Base-by-base conservation (phyloP, 1,140 invertebrate genomes). In the Drosophila pseudoananassae region DNA sequence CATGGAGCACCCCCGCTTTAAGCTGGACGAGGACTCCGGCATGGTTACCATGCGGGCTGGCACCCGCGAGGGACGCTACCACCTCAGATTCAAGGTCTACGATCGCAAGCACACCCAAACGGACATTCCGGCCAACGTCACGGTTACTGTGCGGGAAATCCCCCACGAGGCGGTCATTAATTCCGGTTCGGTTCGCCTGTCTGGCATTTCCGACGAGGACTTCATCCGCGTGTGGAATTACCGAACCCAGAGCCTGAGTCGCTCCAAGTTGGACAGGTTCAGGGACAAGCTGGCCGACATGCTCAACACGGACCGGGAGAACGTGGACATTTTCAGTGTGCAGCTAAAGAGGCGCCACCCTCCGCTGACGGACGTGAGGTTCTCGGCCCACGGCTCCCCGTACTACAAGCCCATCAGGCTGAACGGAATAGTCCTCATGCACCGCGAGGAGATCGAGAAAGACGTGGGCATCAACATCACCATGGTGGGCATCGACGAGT, bases 401-500 rank as follows among this genome's bases (percentile, higher is more conserved):
- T 99, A 98, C 91, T 98, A 98, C 83, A 98, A 99, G 84, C 96
- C 98, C 0, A 97, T 98, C 0, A 95, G 97, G 92, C 93, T 99
- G 36, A 98, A 99, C 92, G 98, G 98, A 20, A 96, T 98, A 38
- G 96, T 99, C 1, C 92, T 98, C n/a, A 96, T 98, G 94, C 96
- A 99, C 90, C 94, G 97, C 68, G 96, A 97, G 93, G 96, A 98
- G 94, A 98, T 99, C 92, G 98, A 99, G 93, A 94, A 95, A 76
- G 96, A 96, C 71, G 96, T 99, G 7, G 98, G 98, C 25, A 97
- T 99, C 49, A 98, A 98, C 81, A 98, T 99, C 40, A 98, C 97
- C 3, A 98, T 99, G 98, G 97, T 99, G 2, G 98, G 97, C 57
- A 99, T 99, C 73, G 98, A 99, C 84, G 98, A 99, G 92, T 99